Evolutionary conservation across 2,888 invertebrate species (phyloP).

Genomic region (Cecidostiba fungosa): DNA sequence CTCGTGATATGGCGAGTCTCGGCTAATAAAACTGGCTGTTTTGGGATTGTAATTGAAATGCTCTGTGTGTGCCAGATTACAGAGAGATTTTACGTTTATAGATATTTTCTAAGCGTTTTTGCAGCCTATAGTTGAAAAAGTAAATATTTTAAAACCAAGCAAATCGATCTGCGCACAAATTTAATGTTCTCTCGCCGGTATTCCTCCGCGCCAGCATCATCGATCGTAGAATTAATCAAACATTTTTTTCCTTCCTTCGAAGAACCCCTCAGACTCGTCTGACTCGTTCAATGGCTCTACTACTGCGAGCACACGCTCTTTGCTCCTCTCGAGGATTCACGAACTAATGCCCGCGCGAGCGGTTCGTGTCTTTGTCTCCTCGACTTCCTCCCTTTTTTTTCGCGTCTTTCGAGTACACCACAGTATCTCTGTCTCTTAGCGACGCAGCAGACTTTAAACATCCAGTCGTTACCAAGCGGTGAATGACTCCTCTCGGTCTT

Average conservation of each 20-base stretch:
- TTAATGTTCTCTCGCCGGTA: background rate
- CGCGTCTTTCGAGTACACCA: background rate
- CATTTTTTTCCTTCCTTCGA: conserved; percentile 29
- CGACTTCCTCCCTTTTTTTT: conserved; percentile 53
- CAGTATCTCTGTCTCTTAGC: conserved; percentile 41
- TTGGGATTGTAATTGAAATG: background rate
- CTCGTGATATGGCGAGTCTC: no score
- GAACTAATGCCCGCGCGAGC: conserved; percentile 21
- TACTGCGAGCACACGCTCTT: background rate
- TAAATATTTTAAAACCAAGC: background rate
- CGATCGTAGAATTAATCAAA: conserved; percentile 47
- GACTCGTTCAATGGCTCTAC: conserved; percentile 27
- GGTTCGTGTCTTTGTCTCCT: conserved; percentile 24
- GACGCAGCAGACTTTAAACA: conserved; percentile 40
- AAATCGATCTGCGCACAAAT: no score
- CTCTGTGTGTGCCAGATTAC: background rate
- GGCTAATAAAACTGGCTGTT: background rate
- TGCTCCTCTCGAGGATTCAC: conserved; percentile 28
- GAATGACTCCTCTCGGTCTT: conserved; percentile 1
- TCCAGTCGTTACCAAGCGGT: conserved; percentile 40
- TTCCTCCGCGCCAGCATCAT: background rate
- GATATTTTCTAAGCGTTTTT: no score
- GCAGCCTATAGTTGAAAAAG: no score
- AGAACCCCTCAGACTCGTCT: background rate
- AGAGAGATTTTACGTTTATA: no score